Percentiles rank a stretch among this genome's conserved stretches.
phyloP scores from a whole-genome alignment of 2,888 invertebrate genomes.

The Steinernema carpocapsae region DNA sequence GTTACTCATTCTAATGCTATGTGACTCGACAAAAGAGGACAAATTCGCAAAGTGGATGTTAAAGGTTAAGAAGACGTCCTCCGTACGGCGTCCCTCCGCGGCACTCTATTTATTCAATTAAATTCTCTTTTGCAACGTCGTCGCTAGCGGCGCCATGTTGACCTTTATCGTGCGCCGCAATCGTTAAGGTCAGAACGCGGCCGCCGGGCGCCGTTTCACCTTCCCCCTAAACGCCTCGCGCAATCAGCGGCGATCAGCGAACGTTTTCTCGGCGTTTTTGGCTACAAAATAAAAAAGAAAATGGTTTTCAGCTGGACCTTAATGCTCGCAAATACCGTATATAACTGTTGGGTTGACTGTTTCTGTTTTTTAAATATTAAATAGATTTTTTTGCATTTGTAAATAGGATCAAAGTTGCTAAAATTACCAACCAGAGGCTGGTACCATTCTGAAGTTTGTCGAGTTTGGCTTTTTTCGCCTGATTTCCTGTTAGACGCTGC shows the following conservation, averaged over 20 bases:
- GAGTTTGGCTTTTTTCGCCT: no score
- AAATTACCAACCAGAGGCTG: no score
- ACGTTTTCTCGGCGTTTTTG: neutral
- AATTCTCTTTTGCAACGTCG: conserved; percentile 33
- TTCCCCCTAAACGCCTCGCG: conserved; percentile 1
- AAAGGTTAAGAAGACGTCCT: neutral
- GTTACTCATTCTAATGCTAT: conserved; percentile 1
- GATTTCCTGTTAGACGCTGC: no score
- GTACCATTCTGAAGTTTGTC: no score
- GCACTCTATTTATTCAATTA: conserved; percentile 32
- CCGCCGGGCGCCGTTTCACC: conserved; percentile 4
- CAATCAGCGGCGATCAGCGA: neutral
- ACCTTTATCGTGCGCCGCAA: conserved; percentile 33
- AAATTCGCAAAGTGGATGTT: conserved; percentile 1
- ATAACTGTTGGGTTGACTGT: no score
- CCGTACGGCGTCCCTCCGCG: neutral
- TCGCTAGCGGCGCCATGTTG: conserved; percentile 13
- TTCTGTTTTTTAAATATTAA: no score
- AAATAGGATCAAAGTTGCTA: no score
- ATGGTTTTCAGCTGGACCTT: no score
- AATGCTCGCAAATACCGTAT: no score
- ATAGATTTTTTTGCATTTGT: no score
- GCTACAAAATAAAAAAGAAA: neutral
- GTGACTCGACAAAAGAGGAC: neutral
- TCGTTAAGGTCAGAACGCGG: conserved; percentile 22